Evolutionary conservation across 2,113 vertebrate genomes (phyloP), one percentile per base, ranked within the genome.

Genomic region (Balaeniceps rex): DNA sequence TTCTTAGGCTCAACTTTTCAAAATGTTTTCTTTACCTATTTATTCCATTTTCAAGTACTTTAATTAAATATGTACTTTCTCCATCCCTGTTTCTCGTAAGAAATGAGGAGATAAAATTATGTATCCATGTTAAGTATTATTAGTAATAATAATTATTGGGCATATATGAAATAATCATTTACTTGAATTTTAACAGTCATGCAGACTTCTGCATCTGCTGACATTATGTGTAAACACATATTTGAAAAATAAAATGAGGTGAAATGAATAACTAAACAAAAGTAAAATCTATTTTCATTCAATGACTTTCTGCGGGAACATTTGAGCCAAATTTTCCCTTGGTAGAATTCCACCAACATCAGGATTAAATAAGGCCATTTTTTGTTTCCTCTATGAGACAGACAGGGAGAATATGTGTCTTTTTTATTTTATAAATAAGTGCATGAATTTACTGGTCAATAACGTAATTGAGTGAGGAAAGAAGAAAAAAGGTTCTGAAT

Each of bases 401-500:
- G 15, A 58, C 10, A 21, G 15, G 36, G 55, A 92, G 46, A 84
- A 78, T 70, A 69, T 55, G 57, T 84, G 31, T 88, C 58, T 93
- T 96, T 93, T 83, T 90, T 89, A 65, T 52, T 95, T 96, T 89
- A 88, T 64, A 97, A 94, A 93, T 69, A 96, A 97, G 68, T 94
- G 75, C 84, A 85, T 90, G 64, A 93, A 89, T 97, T 96, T 96
- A 57, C 63, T 71, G 83, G 87, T 97, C 97, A 98, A 97, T 97
- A 97, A 97, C 84, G 94, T 97, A 98, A 97, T 83, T 97, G 97
- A 96, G 94, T 97, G 96, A 94, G 64, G 87, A 98, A 95, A 96
- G 76, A 91, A 76, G 64, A 65, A 95, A 93, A 96, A 93, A 96
- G 72, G 61, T 94, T 97, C 93, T 76, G 87, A 97, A 96, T 93